Conservation (phyloP, 2,888 invertebrate genomes). For the Ophraella communa region DNA sequence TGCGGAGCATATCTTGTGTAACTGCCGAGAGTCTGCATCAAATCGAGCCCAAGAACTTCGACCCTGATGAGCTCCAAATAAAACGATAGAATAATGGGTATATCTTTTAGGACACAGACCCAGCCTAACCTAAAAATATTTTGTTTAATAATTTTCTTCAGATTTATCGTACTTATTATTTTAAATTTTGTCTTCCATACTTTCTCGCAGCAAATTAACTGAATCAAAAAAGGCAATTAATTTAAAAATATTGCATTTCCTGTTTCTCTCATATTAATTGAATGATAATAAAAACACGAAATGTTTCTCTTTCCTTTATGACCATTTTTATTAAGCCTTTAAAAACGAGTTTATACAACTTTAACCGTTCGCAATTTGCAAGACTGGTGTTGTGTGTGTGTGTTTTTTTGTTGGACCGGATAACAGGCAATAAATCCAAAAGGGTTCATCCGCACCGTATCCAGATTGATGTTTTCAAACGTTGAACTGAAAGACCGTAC, state of each 20-base stretch:
- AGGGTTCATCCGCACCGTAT: constrained; percentile 35
- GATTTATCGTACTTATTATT: too few relatives aligned
- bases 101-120: too few relatives aligned
- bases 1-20: too few relatives aligned
- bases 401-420: constrained; percentile 29
- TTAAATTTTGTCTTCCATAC: too few relatives aligned
- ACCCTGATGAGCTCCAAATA: too few relatives aligned
- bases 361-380: constrained; percentile 31
- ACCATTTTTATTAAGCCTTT: background rate
- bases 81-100: too few relatives aligned
- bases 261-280: background rate
- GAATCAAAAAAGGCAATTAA: too few relatives aligned
- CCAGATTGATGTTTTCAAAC: constrained; percentile 51
- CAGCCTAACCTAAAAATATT: too few relatives aligned
- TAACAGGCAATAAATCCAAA: constrained; percentile 38
- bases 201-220: too few relatives aligned
- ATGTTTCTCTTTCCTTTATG: background rate
- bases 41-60: too few relatives aligned
- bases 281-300: background rate
- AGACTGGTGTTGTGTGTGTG: constrained; percentile 17
- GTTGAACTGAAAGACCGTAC: constrained; percentile 38
- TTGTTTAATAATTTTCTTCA: too few relatives aligned
- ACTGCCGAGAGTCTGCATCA: too few relatives aligned
- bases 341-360: constrained; percentile 13
- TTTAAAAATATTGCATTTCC: background rate